Evolutionary conservation across 1,140 invertebrate genomes (phyloP).

Genomic region (Drosophila nasuta): DNA sequence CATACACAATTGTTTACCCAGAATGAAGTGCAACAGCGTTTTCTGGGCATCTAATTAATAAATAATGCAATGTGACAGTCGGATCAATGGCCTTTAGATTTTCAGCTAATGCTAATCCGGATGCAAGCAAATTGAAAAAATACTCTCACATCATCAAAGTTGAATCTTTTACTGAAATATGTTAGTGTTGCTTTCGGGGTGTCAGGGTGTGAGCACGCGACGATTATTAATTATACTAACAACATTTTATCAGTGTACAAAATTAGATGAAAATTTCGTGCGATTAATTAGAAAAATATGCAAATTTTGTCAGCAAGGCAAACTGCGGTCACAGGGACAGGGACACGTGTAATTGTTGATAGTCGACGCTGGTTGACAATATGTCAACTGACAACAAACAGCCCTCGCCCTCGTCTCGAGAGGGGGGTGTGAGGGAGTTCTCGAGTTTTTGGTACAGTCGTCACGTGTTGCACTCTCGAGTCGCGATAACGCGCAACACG

Average conservation of each 20-base stretch:
- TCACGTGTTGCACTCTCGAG: slow-evolving; percentile 73
- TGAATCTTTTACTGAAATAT: neutral
- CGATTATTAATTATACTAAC: slow-evolving; percentile 74
- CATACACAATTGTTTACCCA: slow-evolving; percentile 26
- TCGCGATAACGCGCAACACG: slow-evolving; percentile 69
- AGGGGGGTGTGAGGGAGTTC: slow-evolving; percentile 14
- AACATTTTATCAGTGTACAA: slow-evolving; percentile 63
- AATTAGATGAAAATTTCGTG: slow-evolving; percentile 67
- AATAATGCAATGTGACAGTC: slow-evolving; percentile 59
- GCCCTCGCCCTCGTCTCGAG: slow-evolving; percentile 1
- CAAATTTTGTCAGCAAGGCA: slow-evolving; percentile 48
- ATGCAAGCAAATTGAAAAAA: slow-evolving; percentile 31
- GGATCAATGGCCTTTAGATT: slow-evolving; percentile 50
- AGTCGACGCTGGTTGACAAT: slow-evolving; percentile 71
- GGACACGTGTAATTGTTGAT: slow-evolving; percentile 81
- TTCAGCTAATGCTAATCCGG: slow-evolving; percentile 28
- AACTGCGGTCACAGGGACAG: slow-evolving; percentile 55
- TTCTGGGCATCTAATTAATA: slow-evolving; percentile 54
- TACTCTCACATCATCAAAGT: neutral
- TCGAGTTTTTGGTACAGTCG: slow-evolving; percentile 56
- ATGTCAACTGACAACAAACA: slow-evolving; percentile 73
- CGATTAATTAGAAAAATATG: slow-evolving; percentile 82
- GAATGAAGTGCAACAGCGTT: slow-evolving; percentile 3
- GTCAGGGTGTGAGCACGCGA: slow-evolving; percentile 70
- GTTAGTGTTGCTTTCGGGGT: neutral